phyloP scores from a whole-genome alignment of 2,888 invertebrate species.

The Andrena camellia region DNA sequence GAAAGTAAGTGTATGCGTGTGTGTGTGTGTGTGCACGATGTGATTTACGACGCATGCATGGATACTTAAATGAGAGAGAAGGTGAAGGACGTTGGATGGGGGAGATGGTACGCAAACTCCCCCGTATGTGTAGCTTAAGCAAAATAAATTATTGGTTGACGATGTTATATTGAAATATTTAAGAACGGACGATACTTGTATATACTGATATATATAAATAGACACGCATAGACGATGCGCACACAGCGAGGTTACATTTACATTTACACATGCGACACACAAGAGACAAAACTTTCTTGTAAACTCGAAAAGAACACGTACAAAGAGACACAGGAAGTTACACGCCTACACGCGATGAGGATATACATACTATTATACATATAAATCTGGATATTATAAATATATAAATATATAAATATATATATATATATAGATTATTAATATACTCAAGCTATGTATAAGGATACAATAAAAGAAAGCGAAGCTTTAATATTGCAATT shows the following conservation, averaged over 20 bases:
- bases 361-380: conserved; percentile 63
- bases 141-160: conserved; percentile 83
- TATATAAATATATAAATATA: conserved; percentile 52
- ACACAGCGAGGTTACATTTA: conserved; percentile 40
- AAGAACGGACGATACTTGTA: conserved; percentile 76
- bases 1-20: conserved; percentile 6
- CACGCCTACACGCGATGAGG: conserved; percentile 57
- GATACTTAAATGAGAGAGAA: conserved; percentile 60
- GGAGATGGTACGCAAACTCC: conserved; percentile 16
- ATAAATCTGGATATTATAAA: conserved; percentile 60
- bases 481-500: conserved; percentile 79
- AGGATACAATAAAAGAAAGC: conserved; percentile 80
- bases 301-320: conserved; percentile 34
- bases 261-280: conserved; percentile 37
- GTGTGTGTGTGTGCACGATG: conserved; percentile 32
- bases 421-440: conserved; percentile 66
- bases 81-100: conserved; percentile 2
- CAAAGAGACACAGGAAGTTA: conserved; percentile 30
- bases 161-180: conserved; percentile 84
- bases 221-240: conserved; percentile 66
- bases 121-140: conserved; percentile 76
- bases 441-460: conserved; percentile 81
- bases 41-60: conserved; percentile 60
- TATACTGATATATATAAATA: conserved; percentile 82
- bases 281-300: conserved; percentile 14